Evolutionary conservation across 2,888 invertebrate genomes (phyloP).

Genomic region (Tigriopus californicus): DNA sequence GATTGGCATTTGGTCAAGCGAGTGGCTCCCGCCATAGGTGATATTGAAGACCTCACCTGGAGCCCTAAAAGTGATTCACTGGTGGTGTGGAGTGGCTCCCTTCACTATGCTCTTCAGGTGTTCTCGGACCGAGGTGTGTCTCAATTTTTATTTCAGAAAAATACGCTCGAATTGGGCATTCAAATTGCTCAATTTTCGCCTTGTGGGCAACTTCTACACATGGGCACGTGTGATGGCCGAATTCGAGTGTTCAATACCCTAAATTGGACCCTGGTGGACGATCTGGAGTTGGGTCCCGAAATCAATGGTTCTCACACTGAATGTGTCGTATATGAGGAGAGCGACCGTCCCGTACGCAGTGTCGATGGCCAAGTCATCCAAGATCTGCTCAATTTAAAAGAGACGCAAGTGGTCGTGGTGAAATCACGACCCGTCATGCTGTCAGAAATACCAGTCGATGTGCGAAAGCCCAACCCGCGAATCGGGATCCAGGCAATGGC

Average conservation of each 20-base stretch:
- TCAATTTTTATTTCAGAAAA: neutral
- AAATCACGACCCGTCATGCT: no score
- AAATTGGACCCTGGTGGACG: neutral
- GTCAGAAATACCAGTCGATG: no score
- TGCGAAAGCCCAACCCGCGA: no score
- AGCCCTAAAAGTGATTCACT: neutral
- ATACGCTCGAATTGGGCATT: neutral
- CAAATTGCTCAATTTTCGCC: neutral
- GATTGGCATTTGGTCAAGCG: neutral
- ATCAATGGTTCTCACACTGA: no score
- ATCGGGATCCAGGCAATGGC: no score
- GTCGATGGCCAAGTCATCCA: no score
- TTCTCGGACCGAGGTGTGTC: neutral
- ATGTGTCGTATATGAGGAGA: no score
- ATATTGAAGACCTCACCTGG: neutral
- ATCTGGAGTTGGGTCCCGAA: neutral
- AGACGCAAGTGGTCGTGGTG: no score
- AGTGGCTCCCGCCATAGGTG: neutral
- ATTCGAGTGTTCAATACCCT: constrained; percentile 1
- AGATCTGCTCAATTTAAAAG: no score
- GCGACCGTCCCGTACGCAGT: no score
- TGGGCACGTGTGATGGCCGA: neutral
- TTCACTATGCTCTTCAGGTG: neutral
- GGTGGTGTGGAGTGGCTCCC: neutral
- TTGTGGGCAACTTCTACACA: neutral